A percentile compares a stretch with the other conserved stretches of the same genome.
phyloP scores from a whole-genome alignment of 1,140 invertebrate species.

The Macrobrachium nipponense region DNA sequence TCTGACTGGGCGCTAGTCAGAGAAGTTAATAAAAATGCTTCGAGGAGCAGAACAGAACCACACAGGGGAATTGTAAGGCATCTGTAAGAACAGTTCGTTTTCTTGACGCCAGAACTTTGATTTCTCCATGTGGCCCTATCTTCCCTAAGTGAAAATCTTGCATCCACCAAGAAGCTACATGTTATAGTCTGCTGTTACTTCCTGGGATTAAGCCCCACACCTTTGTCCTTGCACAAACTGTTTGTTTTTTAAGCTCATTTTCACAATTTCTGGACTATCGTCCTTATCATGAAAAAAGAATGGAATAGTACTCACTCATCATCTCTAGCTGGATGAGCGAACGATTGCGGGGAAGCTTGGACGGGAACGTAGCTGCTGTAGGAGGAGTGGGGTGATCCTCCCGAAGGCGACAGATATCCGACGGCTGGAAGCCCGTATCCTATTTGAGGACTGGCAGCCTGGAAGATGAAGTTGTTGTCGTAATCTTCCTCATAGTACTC shows the following conservation, averaged over 20 bases:
- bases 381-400: conserved; percentile 38
- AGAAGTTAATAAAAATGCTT: too few species aligned
- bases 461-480: conserved; percentile 32
- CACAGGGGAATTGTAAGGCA: too few species aligned
- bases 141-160: too few species aligned
- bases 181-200: too few species aligned
- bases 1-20: too few species aligned
- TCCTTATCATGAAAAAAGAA: neutral
- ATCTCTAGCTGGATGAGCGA: conserved; percentile 38
- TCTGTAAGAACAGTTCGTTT: too few species aligned
- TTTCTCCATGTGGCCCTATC: too few species aligned
- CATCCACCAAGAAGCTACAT: too few species aligned
- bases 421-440: conserved; percentile 44
- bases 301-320: conserved; percentile 50
- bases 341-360: neutral
- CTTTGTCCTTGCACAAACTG: neutral
- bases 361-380: conserved; percentile 48
- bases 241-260: neutral
- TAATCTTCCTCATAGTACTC: conserved; percentile 44
- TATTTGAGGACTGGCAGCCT: conserved; percentile 7
- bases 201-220: neutral
- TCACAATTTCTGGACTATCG: neutral
- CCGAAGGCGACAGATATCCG: conserved; percentile 14
- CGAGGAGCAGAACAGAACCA: too few species aligned
- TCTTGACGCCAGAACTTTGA: too few species aligned